Evolutionary conservation across 2,888 invertebrate species (phyloP), one percentile per base, ranked within the genome.

Genomic region (Drosophila sordidapex): DNA sequence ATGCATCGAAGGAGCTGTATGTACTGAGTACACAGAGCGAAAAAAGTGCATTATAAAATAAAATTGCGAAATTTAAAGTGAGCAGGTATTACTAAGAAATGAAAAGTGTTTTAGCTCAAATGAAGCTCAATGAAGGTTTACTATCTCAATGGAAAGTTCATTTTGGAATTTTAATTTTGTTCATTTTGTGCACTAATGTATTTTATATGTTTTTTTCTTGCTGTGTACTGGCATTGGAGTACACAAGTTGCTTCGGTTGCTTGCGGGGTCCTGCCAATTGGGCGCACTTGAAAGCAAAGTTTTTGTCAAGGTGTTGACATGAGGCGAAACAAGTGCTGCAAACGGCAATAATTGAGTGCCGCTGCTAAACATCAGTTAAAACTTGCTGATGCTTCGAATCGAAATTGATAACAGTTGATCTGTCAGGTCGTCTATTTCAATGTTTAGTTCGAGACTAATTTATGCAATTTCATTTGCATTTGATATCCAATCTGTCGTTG

Each of bases 261-360:
- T 49, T 49, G 49, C 21, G 43, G 43, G 31, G 25, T n/a, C n/a
- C 53, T 68, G 67, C 70, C 78, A 76, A 79, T 82, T 75, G 72
- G 59, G 13, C 72, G 70, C 76, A 81, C 81, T 79, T 54, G 66
- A 74, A 63, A 77, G 68, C 52, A 69, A 77, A 70, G 69, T 81
- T 74, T 87, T 76, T 72, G 76, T 79, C 81, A 79, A 81, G 68
- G 73, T 87, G 77, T 83, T 79, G 81, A 87, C 74, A 87, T 69
- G 70, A 71, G 48, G 29, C 53, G 27, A 27, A 21, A 7, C 27
- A 65, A 65, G 21, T 61, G 15, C 58, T 48, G 25, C 54, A 59
- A 75, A 59, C 49, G 18, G 27, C 33, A 68, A 74, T 74, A 48
- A 74, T 75, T 75, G 66, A 59, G 36, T 43, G 10, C 62, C 52